These are phyloP conservation scores for Apis laboriosa DNA, from an alignment of 1,140 invertebrate species.

Conservation along the genomic window DNA sequence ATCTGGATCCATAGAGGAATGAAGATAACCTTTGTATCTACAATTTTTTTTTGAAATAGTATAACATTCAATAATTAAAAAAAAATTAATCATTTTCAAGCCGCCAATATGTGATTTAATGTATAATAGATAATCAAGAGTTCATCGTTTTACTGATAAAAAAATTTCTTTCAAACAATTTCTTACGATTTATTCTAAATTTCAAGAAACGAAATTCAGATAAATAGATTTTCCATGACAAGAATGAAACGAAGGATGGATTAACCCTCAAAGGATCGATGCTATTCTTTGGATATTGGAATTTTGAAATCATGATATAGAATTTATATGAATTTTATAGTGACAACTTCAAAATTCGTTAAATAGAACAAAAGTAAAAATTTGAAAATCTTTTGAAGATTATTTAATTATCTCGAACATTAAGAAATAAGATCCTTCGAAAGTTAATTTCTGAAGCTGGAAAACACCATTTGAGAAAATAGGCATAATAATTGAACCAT, in stretches of 20 bases:
- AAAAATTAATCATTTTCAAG: too few relatives aligned
- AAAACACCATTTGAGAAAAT: constrained; percentile 18
- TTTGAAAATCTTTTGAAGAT: neutral
- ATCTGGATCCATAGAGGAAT: neutral
- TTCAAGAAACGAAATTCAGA: neutral
- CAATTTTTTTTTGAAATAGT: too few relatives aligned
- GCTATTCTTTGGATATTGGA: neutral
- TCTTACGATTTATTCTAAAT: neutral
- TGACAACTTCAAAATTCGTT: too few relatives aligned
- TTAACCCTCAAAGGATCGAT: neutral
- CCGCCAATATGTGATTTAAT: too few relatives aligned
- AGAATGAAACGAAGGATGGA: constrained; percentile 17
- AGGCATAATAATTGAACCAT: constrained; percentile 18
- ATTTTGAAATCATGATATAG: neutral
- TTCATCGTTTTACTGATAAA: too few relatives aligned
- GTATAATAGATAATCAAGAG: too few relatives aligned
- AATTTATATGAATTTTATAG: neutral
- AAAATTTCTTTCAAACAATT: too few relatives aligned
- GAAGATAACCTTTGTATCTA: too few relatives aligned
- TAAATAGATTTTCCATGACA: neutral
- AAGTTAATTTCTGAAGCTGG: constrained; percentile 8
- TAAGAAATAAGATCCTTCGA: neutral
- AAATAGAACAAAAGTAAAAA: too few relatives aligned
- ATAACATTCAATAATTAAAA: too few relatives aligned
- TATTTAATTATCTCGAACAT: neutral